Evolutionary conservation across 2,888 invertebrate genomes (phyloP).

Genomic region (Plagodis pulveraria): DNA sequence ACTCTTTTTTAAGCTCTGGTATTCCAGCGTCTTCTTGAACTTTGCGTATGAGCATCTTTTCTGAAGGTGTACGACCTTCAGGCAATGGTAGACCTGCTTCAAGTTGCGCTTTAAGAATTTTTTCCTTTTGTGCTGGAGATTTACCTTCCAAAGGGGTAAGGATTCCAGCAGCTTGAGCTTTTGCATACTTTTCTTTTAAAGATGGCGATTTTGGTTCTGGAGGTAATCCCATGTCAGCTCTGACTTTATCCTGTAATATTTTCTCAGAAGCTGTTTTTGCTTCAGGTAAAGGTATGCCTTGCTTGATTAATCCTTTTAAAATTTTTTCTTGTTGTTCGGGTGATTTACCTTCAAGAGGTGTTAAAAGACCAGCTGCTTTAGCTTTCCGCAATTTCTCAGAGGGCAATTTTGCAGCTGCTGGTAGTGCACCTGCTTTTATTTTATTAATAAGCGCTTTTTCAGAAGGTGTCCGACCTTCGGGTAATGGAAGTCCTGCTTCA

Average conservation of each 20-base stretch:
- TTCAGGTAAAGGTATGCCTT: conserved; percentile 46
- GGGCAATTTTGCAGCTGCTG: conserved; percentile 18
- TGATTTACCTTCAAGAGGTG: conserved; percentile 40
- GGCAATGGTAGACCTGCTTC: conserved; percentile 37
- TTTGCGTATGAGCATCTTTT: conserved; percentile 39
- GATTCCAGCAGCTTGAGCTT: conserved; percentile 40
- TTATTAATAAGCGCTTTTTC: conserved; percentile 39
- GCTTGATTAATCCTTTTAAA: conserved; percentile 34
- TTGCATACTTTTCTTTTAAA: conserved; percentile 19
- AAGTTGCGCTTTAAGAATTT: conserved; percentile 34
- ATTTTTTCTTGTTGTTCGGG: conserved; percentile 43
- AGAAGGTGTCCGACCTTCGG: conserved; percentile 45
- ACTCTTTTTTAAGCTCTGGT: neutral
- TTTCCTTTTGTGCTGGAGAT: conserved; percentile 40
- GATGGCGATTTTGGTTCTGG: conserved; percentile 12
- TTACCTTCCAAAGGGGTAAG: conserved; percentile 39
- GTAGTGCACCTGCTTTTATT: conserved; percentile 5
- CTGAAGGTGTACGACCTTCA: conserved; percentile 37
- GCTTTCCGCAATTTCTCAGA: conserved; percentile 18
- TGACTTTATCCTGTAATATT: conserved; percentile 39
- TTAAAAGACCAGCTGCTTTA: conserved; percentile 23
- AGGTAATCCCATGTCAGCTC: conserved; percentile 25
- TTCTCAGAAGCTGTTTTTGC: conserved; percentile 44
- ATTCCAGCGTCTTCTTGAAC: conserved; percentile 21
- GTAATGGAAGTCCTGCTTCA: conserved; percentile 42